These are phyloP conservation scores for Limnephilus lunatus DNA, from an alignment of 2,888 invertebrate species.

Conservation along the genomic window DNA sequence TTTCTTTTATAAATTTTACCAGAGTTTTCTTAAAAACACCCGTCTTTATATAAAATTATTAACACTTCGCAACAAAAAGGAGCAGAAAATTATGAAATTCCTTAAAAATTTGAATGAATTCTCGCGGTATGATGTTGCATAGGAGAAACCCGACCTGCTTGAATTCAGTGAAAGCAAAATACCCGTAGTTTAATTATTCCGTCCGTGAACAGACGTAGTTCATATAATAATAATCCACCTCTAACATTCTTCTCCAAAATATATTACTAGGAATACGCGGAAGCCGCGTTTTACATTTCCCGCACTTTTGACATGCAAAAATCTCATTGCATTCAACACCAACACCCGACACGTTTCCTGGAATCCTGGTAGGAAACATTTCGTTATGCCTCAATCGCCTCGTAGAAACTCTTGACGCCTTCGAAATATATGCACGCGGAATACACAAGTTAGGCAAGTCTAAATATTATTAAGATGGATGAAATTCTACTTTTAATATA, in stretches of 20 bases:
- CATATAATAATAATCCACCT: slow-evolving; percentile 11
- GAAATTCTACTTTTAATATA: no score
- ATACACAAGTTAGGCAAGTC: not conserved
- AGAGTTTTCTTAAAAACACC: not conserved
- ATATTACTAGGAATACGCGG: not conserved
- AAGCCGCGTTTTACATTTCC: slow-evolving; percentile 2
- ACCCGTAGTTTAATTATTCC: not conserved
- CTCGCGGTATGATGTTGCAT: not conserved
- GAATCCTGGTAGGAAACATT: slow-evolving; percentile 27
- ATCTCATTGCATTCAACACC: slow-evolving; percentile 46
- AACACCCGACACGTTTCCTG: slow-evolving; percentile 9
- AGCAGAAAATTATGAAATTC: not conserved
- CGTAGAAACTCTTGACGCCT: slow-evolving; percentile 11
- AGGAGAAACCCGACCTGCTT: not conserved
- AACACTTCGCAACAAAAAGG: not conserved
- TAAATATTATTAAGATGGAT: not conserved
- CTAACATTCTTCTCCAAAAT: not conserved
- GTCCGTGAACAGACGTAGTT: slow-evolving; percentile 8
- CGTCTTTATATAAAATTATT: not conserved
- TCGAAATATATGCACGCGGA: slow-evolving; percentile 33
- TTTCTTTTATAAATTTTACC: not conserved
- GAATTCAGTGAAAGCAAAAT: slow-evolving; percentile 8
- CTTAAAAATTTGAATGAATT: not conserved
- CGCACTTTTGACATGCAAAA: slow-evolving; percentile 43
- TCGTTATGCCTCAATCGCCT: slow-evolving; percentile 26